Conservation (phyloP, 30 jellyfish, hydroid and myxozoan genomes). For the Hydractinia symbiolongicarpus region DNA sequence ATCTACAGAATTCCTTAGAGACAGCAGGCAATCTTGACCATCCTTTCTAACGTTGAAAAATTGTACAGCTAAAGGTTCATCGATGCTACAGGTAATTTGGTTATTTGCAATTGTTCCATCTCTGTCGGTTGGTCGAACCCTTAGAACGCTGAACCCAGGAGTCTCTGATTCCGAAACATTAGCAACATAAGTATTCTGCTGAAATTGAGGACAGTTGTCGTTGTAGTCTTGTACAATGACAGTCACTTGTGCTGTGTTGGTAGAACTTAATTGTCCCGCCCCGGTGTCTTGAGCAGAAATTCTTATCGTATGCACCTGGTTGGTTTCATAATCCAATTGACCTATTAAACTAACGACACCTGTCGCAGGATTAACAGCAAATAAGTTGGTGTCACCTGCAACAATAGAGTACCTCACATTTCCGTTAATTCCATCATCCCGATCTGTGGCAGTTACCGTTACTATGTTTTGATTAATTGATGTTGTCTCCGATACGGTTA, state of each 20-base stretch:
- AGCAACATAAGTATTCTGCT: neutral
- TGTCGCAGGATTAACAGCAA: conserved; percentile 29
- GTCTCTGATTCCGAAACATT: conserved; percentile 13
- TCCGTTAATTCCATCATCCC: conserved; percentile 65
- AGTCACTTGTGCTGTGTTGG: conserved; percentile 36
- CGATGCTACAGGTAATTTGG: neutral
- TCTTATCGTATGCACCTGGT: neutral
- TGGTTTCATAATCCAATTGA: conserved; percentile 13
- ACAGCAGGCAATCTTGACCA: neutral
- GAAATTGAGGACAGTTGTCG: conserved; percentile 29
- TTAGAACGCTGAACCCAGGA: conserved; percentile 1
- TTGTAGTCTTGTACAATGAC: conserved; percentile 28
- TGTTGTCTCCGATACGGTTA: conserved; percentile 37
- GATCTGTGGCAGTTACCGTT: conserved; percentile 52
- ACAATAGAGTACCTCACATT: conserved; percentile 55
- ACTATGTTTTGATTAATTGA: conserved; percentile 29
- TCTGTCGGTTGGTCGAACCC: conserved; percentile 15
- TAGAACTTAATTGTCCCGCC: neutral
- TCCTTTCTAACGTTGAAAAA: conserved; percentile 10
- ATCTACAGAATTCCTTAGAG: neutral
- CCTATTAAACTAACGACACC: neutral
- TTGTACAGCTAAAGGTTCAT: neutral
- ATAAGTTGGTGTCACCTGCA: conserved; percentile 33
- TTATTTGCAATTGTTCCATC: neutral
- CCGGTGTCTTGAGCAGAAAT: conserved; percentile 8